A percentile compares a stretch with the other conserved stretches of the same genome.
Conservation (phyloP, 2,113 vertebrate genomes). For the Ailurus styani region DNA sequence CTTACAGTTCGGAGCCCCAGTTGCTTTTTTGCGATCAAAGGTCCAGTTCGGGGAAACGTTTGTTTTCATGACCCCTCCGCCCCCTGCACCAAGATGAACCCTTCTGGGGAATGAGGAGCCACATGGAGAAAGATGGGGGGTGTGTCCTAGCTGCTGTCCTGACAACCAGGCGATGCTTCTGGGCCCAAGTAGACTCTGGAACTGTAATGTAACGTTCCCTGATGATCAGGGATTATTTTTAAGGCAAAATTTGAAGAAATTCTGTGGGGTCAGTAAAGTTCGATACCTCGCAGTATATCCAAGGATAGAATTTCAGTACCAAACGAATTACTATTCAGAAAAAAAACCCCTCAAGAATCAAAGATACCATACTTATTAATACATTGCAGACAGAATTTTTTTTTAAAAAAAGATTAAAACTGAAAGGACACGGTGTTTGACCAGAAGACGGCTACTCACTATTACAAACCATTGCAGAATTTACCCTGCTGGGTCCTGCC, state of each 20-base stretch:
- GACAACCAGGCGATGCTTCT: neutral
- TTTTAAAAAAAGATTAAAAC: neutral
- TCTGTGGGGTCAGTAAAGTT: neutral
- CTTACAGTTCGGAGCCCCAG: neutral
- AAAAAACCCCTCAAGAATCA: neutral
- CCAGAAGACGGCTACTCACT: neutral
- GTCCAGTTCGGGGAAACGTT: neutral
- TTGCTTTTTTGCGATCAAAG: neutral
- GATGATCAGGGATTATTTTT: neutral
- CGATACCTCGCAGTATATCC: neutral
- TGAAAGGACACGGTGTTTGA: neutral
- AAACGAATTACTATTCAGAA: neutral
- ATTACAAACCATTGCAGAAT: neutral
- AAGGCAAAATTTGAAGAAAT: neutral
- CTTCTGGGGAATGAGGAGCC: neutral
- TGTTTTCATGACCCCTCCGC: neutral
- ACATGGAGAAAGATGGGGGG: neutral
- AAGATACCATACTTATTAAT: neutral
- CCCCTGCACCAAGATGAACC: neutral
- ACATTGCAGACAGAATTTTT: neutral
- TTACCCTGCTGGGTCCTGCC: neutral
- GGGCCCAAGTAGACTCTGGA: neutral
- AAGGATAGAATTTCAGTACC: neutral
- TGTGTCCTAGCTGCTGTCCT: neutral
- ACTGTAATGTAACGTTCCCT: neutral